phyloP scores from a whole-genome alignment of 2,888 invertebrate species.

The Lasius platythorax region DNA sequence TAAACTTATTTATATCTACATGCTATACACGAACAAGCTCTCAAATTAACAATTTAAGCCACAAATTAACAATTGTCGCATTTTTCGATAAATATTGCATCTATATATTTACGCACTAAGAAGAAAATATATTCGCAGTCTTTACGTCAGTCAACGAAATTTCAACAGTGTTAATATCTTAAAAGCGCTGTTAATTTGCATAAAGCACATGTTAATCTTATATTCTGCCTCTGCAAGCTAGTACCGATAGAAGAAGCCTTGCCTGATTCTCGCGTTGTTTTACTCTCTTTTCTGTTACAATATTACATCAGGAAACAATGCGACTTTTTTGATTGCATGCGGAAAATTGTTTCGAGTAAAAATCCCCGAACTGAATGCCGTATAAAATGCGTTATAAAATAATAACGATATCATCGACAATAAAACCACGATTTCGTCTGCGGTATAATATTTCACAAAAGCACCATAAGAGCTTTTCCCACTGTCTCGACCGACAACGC shows the following conservation, averaged over 20 bases:
- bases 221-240: constrained; percentile 2
- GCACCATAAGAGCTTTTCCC: constrained; percentile 7
- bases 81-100: constrained; percentile 20
- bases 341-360: background rate
- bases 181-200: constrained; percentile 43
- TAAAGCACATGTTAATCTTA: constrained; percentile 41
- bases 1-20: constrained; percentile 15
- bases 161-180: constrained; percentile 37
- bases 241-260: constrained; percentile 8
- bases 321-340: background rate
- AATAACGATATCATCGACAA: background rate
- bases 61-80: constrained; percentile 13
- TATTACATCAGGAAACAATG: background rate
- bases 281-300: background rate
- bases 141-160: background rate
- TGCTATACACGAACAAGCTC: constrained; percentile 6
- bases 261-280: background rate
- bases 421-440: constrained; percentile 4
- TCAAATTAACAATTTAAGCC: background rate
- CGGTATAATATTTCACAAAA: constrained; percentile 46
- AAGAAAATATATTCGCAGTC: constrained; percentile 10
- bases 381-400: background rate
- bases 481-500: constrained; percentile 9
- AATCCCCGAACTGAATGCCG: background rate
- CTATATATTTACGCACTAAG: background rate